A percentile compares a stretch with the other conserved stretches of the same genome.
phyloP scores from a whole-genome alignment of 2,888 invertebrate genomes.

The Harpalus rubripes region DNA sequence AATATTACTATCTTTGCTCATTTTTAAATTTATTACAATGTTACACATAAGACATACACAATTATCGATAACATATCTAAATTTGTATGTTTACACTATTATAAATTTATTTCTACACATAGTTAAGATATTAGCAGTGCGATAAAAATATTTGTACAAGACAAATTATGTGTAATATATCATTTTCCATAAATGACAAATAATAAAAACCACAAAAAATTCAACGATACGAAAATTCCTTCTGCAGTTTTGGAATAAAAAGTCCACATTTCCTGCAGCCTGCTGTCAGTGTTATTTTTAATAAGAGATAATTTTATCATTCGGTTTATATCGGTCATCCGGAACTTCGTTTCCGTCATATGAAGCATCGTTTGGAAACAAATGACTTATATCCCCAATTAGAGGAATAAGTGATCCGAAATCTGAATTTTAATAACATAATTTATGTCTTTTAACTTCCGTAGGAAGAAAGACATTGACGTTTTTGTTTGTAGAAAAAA shows the following conservation, averaged over 20 bases:
- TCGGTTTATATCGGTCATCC: conserved; percentile 60
- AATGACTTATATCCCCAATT: not conserved
- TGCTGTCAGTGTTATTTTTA: conserved; percentile 43
- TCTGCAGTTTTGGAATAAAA: conserved; percentile 17
- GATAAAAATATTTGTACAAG: too few relatives aligned
- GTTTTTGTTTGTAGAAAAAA: not conserved
- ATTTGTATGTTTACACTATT: too few relatives aligned
- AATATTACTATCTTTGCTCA: too few relatives aligned
- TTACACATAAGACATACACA: too few relatives aligned
- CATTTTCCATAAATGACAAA: too few relatives aligned
- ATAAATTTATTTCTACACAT: too few relatives aligned
- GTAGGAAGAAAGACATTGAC: not conserved
- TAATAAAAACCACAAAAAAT: too few relatives aligned
- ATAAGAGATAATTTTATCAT: conserved; percentile 59
- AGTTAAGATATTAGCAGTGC: too few relatives aligned
- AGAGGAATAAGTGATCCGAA: not conserved
- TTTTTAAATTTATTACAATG: too few relatives aligned
- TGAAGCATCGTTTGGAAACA: not conserved
- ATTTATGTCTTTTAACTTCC: conserved; percentile 1
- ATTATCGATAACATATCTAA: too few relatives aligned
- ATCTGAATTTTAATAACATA: not conserved
- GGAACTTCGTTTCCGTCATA: conserved; percentile 54
- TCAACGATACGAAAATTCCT: not conserved
- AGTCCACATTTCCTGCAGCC: conserved; percentile 42
- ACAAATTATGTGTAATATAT: too few relatives aligned